phyloP scores from a whole-genome alignment of 2,888 invertebrate species.

The Tetropium fuscum region DNA sequence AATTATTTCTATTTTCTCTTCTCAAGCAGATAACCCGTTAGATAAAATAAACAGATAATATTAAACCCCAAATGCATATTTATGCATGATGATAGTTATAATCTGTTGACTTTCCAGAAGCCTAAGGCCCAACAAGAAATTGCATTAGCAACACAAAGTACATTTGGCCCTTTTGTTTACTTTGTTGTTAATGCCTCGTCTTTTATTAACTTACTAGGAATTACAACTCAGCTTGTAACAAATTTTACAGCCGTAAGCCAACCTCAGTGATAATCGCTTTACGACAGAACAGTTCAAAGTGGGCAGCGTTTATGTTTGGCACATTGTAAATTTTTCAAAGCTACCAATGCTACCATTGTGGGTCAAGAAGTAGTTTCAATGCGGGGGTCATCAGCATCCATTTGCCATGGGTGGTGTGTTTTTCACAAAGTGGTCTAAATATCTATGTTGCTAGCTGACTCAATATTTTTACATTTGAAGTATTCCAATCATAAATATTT shows the following conservation, averaged over 20 bases:
- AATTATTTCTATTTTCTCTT: background rate
- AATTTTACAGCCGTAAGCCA: constrained; percentile 28
- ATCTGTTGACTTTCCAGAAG: constrained; percentile 12
- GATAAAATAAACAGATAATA: constrained; percentile 1
- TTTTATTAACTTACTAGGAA: constrained; percentile 33
- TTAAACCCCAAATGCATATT: constrained; percentile 2
- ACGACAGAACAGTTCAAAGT: constrained; percentile 25
- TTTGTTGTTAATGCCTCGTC: constrained; percentile 28
- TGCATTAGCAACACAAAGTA: constrained; percentile 4
- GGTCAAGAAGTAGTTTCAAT: too few relatives aligned
- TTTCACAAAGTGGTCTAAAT: too few relatives aligned
- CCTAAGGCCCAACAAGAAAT: background rate
- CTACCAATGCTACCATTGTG: constrained; percentile 20
- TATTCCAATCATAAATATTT: too few relatives aligned
- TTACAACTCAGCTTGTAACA: constrained; percentile 24
- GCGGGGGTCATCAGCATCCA: too few relatives aligned
- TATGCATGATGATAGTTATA: too few relatives aligned
- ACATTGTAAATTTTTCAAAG: constrained; percentile 42
- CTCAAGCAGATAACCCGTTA: background rate
- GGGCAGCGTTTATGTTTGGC: constrained; percentile 39
- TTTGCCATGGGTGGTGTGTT: too few relatives aligned
- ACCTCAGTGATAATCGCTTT: constrained; percentile 37
- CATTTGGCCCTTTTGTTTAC: constrained; percentile 24
- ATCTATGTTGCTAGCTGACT: too few relatives aligned
- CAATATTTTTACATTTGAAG: too few relatives aligned